Percentiles rank a stretch among this genome's conserved stretches.
These are phyloP conservation scores for Tetanocera ferruginea DNA, from an alignment of 2,888 invertebrate species.

Conservation along the genomic window DNA sequence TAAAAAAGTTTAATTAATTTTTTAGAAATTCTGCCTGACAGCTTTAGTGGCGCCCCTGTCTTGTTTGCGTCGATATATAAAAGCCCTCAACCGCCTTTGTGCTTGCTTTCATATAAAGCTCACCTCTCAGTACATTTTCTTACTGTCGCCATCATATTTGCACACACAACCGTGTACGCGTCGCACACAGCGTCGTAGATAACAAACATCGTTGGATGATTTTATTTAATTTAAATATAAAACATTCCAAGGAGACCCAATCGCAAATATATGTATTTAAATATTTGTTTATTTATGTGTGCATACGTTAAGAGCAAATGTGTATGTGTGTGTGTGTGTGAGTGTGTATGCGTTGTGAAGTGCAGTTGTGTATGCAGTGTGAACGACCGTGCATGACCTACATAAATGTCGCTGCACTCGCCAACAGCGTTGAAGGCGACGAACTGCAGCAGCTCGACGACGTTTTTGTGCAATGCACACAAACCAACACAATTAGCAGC, in stretches of 20 bases:
- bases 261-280: conserved; percentile 21
- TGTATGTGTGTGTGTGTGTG: conserved; percentile 14
- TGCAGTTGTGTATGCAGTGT: conserved; percentile 53
- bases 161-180: conserved; percentile 7
- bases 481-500: conserved; percentile 42
- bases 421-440: conserved; percentile 44
- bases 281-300: background rate
- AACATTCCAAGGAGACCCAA: conserved; percentile 41
- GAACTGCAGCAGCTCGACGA: conserved; percentile 46
- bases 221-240: conserved; percentile 35
- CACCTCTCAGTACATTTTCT: background rate
- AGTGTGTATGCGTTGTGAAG: conserved; percentile 32
- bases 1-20: too few relatives aligned
- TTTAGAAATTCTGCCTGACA: too few relatives aligned
- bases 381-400: conserved; percentile 77
- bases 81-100: too few relatives aligned
- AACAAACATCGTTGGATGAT: conserved; percentile 16
- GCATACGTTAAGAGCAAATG: conserved; percentile 24
- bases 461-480: conserved; percentile 44
- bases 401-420: conserved; percentile 77
- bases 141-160: background rate
- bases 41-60: too few relatives aligned
- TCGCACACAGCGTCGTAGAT: conserved; percentile 29
- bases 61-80: too few relatives aligned
- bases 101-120: too few relatives aligned